Evolutionary conservation across 35 echinoderm and acorn worm genomes (phyloP), one percentile per base, ranked within the genome.

Genomic region (Apostichopus parvimensis): DNA sequence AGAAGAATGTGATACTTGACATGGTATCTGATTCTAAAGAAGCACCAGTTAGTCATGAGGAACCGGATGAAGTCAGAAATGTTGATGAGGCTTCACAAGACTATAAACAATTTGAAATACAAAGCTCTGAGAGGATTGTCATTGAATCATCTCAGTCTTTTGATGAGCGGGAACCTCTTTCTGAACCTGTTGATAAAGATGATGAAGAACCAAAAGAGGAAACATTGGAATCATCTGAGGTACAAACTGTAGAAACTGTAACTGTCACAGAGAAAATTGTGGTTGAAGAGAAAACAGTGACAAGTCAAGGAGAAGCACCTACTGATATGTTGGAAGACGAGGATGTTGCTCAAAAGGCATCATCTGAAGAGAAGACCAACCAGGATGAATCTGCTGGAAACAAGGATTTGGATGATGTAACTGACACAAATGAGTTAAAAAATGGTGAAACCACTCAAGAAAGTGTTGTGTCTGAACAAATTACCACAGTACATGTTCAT

Each of bases 201-300:
- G 64, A 68, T 18, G 18, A 9, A 18, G 11, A 11, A 14, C 9
- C 3, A 68, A 18, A 68, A 14, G 64, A 68, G 11, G 64, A 68
- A 17, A 68, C 64, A 68, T 11, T 68, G 64, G 64, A 68, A 68
- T 18, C 8, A 68, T 14, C 15, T 20, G 71, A 75, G 71, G 71
- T 20, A 75, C 71, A 75, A 18, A 75, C 71, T 82, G 79, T 4
- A 45, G 79, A 82, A 82, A 82, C 79, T 82, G 56, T 54, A 82
- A 57, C 45, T 6, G 58, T 66, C n/a, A 72, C 12, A 26, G 85
- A 87, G 9, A 59, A 87, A 87, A 87, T 66, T 24, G 9, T 59
- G 6, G 53, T 87, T 70, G 62, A 15, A 52, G 87, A 89, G 8
- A 76, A 73, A 58, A 84, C 81, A 84, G 55, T 20, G n/a, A 59